Conservation (phyloP, 2,888 invertebrate species). For the Phrixothrix hirtus region DNA sequence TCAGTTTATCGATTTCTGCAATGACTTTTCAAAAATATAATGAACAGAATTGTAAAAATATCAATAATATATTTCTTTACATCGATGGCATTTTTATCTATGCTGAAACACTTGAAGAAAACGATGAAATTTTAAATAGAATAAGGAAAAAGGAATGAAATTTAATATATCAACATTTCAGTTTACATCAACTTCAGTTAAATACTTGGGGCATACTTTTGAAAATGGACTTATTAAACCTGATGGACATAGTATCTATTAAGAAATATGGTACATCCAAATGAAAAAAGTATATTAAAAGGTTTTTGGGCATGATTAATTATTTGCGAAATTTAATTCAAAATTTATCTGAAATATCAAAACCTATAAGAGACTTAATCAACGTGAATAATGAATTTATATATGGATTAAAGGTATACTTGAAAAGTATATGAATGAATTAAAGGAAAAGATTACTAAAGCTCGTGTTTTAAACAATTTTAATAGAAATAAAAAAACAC, state of each 20-base stretch:
- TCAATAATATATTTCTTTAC: neutral
- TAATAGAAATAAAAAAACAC: neutral
- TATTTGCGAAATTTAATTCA: neutral
- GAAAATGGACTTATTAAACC: neutral
- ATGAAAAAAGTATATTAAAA: neutral
- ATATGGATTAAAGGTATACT: neutral
- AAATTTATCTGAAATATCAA: neutral
- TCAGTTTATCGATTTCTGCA: too few relatives aligned
- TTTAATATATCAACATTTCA: neutral
- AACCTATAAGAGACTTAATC: neutral
- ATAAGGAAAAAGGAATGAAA: neutral
- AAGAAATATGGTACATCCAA: neutral
- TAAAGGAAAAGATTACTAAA: neutral
- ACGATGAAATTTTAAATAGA: neutral
- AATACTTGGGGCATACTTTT: neutral
- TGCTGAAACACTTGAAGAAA: neutral
- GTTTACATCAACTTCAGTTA: neutral
- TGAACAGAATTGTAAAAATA: too few relatives aligned
- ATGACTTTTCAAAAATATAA: too few relatives aligned
- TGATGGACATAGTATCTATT: neutral
- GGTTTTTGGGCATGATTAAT: neutral
- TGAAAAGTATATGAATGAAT: neutral
- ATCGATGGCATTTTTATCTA: neutral
- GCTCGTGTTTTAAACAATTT: neutral
- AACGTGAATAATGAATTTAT: neutral